phyloP scores from a whole-genome alignment of 1,140 invertebrate species.

The Eupristina koningsbergeri region DNA sequence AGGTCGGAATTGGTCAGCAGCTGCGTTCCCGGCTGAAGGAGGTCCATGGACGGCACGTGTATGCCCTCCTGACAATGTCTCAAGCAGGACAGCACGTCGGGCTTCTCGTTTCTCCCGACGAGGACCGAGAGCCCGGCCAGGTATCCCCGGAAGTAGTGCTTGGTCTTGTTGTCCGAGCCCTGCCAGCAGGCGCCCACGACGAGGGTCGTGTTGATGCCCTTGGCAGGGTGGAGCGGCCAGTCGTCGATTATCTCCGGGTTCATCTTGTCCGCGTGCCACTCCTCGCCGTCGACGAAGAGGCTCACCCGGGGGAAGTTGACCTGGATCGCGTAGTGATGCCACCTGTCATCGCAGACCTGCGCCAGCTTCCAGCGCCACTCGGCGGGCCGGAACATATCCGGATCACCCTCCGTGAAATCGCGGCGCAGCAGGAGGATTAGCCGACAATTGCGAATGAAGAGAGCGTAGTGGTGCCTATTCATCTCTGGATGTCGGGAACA shows the following conservation, averaged over 20 bases:
- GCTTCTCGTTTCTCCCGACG: slow-evolving; percentile 85
- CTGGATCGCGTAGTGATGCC: slow-evolving; percentile 98
- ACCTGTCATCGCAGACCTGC: slow-evolving; percentile 96
- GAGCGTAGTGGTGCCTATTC: slow-evolving; percentile 97
- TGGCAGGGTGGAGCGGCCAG: slow-evolving; percentile 98
- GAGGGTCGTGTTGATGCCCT: slow-evolving; percentile 93
- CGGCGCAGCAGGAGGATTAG: slow-evolving; percentile 92
- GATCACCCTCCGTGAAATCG: slow-evolving; percentile 92
- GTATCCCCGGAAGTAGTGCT: slow-evolving; percentile 90
- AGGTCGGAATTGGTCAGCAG: slow-evolving; percentile 83
- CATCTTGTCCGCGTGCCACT: slow-evolving; percentile 83
- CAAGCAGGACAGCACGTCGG: slow-evolving; percentile 86
- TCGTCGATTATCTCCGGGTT: slow-evolving; percentile 98
- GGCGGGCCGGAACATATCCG: slow-evolving; percentile 96
- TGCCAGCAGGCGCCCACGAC: slow-evolving; percentile 98
- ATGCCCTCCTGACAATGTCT: slow-evolving; percentile 90
- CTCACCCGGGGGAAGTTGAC: slow-evolving; percentile 91
- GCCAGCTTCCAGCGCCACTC: slow-evolving; percentile 97
- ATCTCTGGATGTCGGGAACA: slow-evolving; percentile 82
- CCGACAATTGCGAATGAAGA: slow-evolving; percentile 97
- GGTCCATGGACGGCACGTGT: slow-evolving; percentile 82
- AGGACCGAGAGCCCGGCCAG: slow-evolving; percentile 89
- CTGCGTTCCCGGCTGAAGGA: slow-evolving; percentile 84
- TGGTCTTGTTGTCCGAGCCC: slow-evolving; percentile 91
- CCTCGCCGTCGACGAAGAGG: slow-evolving; percentile 91